A percentile compares a stretch with the other conserved stretches of the same genome.
Conservation (phyloP, 2,113 vertebrate genomes). For the Elephas maximus region DNA sequence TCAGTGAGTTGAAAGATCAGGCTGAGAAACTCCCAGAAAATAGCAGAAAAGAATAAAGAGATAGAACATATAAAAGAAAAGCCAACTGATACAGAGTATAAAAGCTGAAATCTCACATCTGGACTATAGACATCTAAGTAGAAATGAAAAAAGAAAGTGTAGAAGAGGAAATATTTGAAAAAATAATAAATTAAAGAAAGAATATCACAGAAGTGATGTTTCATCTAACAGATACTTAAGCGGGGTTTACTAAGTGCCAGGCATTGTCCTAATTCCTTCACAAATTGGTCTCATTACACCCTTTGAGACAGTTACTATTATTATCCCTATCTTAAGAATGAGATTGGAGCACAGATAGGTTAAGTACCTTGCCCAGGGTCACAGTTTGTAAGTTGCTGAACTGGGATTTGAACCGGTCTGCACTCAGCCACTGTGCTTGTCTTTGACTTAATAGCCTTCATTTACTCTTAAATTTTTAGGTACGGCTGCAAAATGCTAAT, state of each 20-base stretch:
- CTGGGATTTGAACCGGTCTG: too few species aligned
- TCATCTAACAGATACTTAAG: neutral
- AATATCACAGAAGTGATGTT: neutral
- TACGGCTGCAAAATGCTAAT: too few species aligned
- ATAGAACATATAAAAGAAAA: neutral
- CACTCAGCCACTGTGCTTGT: too few species aligned
- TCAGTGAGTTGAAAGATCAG: neutral
- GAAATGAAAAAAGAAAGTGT: neutral
- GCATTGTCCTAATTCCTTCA: neutral
- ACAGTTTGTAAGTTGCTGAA: too few species aligned
- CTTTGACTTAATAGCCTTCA: too few species aligned
- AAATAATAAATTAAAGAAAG: neutral
- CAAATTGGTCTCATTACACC: neutral
- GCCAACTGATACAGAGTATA: neutral
- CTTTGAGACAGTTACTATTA: too few species aligned
- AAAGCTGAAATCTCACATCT: neutral
- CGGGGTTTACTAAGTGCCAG: neutral
- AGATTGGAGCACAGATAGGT: too few species aligned
- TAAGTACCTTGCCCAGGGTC: too few species aligned
- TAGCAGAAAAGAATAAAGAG: neutral
- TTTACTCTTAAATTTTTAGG: too few species aligned
- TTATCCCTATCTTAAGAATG: too few species aligned
- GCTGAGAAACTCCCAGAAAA: slow-evolving; percentile 19
- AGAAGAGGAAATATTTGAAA: neutral
- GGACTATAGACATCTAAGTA: neutral